phyloP scores from a whole-genome alignment of 2,113 vertebrate genomes.

The Tauraco erythrolophus region DNA sequence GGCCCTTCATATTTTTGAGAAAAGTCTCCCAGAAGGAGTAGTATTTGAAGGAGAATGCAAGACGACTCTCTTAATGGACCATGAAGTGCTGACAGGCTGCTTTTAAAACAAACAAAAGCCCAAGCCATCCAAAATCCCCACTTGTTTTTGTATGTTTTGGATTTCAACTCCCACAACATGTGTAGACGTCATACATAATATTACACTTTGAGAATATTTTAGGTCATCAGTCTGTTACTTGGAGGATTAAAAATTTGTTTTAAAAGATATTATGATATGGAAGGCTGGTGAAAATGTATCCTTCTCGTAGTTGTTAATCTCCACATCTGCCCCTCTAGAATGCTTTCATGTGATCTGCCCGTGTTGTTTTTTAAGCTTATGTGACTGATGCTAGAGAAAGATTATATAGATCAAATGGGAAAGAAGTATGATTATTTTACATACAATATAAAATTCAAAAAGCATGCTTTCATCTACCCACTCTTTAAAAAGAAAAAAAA shows the following conservation, averaged over 20 bases:
- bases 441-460: slow-evolving; percentile 56
- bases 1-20: neutral
- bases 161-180: neutral
- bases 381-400: slow-evolving; percentile 58
- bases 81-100: slow-evolving; percentile 58
- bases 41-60: neutral
- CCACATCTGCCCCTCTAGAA: slow-evolving; percentile 49
- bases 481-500: neutral
- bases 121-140: neutral
- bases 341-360: slow-evolving; percentile 61
- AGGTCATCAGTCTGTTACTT: slow-evolving; percentile 36
- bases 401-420: slow-evolving; percentile 63
- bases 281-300: slow-evolving; percentile 49
- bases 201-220: neutral
- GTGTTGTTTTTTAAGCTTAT: slow-evolving; percentile 58
- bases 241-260: slow-evolving; percentile 43
- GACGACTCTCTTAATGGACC: neutral
- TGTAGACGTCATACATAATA: neutral
- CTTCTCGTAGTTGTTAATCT: slow-evolving; percentile 54
- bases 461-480: slow-evolving; percentile 55
- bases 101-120: slow-evolving; percentile 51
- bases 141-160: slow-evolving; percentile 4
- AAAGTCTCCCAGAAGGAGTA: neutral
- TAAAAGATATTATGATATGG: slow-evolving; percentile 32
- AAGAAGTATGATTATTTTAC: slow-evolving; percentile 53